Base-by-base conservation (phyloP, 2,797 vertebrate genomes). In the Leptatherina wallacei region DNA sequence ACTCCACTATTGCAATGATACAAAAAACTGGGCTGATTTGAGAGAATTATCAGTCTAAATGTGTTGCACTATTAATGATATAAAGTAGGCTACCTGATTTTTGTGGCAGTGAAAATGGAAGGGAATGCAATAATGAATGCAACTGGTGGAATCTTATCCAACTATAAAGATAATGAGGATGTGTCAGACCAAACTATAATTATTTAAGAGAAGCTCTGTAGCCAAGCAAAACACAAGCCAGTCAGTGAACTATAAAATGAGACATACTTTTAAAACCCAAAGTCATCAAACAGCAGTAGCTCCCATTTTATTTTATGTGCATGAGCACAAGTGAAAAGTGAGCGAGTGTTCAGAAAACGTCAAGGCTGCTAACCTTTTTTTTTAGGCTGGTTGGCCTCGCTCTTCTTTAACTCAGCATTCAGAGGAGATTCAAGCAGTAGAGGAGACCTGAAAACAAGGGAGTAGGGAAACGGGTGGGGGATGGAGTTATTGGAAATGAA, bases 351-450 rank as follows among this genome's bases (percentile, higher is more conserved):
- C 8, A 71, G 40, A 73, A 11, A 8, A 69, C 1, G 20, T 42
- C 40, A 32, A 22, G 33, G 70, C 77, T 55, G 59, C 87, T 86
- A 75, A 95, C 93, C 94, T 91, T 88, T 69, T 55, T 79, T 94
- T 83, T 90, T 93, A 24, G 76, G 58, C 76, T 82, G 63, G 67
- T 89, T 90, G 6, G 57, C 2, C 8, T 90, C 89, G 73, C 91
- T 94, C 93, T 87, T 91, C 80, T 87, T 87, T 24, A 88, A 71
- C 61, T 91, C 74, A 70, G 83, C 86, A 69, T 84, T 89, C 84
- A 98, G 87, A 1, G 95, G 95, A 83, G 97, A 98, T 58, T 91
- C 92, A 20, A 78, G 63, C 57, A 93, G 44, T 22, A 92, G 92
- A 71, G 95, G 56, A 78, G 89, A 92, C 65, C 97, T 98, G 86